Base-by-base conservation (phyloP, 2,113 vertebrate genomes). In the Penelope pileata region DNA sequence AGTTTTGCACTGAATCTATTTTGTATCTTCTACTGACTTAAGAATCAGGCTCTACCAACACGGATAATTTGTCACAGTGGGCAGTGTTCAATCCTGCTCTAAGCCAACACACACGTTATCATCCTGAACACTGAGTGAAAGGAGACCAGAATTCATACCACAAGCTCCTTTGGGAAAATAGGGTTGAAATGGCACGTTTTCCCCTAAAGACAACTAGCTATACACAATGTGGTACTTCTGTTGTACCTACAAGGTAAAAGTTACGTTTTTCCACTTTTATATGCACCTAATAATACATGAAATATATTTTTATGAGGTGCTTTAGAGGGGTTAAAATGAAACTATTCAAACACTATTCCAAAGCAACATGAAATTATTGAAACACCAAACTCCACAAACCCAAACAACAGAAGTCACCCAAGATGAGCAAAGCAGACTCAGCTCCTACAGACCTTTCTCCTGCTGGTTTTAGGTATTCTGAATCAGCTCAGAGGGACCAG, bases 181-280 rank as follows among this genome's bases (percentile, higher is more conserved):
- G 50, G 34, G 62, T 34, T 74, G 40, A 58, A 54, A 70, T 22
- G 6, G 26, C 12, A 53, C 2, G 5, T 63, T 34, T 47, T 76
- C 3, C 23, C 34, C 43, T 11, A 84, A 23, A 7, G 19, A 18
- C 21, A 94, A 32, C n/a, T 47, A 70, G 8, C 43, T 14, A 43
- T 43, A 43, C 15, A 60, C 23, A n/a, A 32, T 17, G 21, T 16
- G 17, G 63, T 40, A 56, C 7, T 78, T 72, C 13, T 45, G 29
- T 1, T 26, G 3, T 9, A 48, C 8, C 6, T 42, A 24, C 11
- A n/a, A 19, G 0, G 2, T 36, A 32, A 3, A 45, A 74, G 9
- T 32, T n/a, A 27, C 0, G 0, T 10, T 32, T n/a, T 66, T 54
- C 36, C 63, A 53, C 14, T 81, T 54, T 36, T 40, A 47, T 5